phyloP scores from a whole-genome alignment of 2,113 vertebrate species.

The Bombycilla garrulus region DNA sequence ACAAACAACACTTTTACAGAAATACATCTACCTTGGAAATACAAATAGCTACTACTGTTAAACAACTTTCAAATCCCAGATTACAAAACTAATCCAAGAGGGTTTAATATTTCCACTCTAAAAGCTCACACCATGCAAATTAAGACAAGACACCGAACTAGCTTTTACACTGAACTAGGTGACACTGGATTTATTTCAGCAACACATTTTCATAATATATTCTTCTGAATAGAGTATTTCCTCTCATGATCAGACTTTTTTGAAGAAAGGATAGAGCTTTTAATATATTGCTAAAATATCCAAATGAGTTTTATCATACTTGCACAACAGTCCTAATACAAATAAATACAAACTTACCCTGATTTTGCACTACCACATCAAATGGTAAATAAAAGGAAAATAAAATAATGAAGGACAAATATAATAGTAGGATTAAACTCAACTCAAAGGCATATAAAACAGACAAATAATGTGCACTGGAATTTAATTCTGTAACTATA shows the following conservation, averaged over 20 bases:
- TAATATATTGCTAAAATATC: neutral
- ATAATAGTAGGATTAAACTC: conserved; percentile 61
- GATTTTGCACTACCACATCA: conserved; percentile 83
- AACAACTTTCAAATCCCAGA: neutral
- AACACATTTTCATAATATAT: neutral
- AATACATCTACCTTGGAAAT: neutral
- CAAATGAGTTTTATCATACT: neutral
- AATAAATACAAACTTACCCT: conserved; percentile 81
- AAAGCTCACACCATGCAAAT: neutral
- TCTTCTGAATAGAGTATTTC: neutral
- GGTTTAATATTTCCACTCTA: neutral
- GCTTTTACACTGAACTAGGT: neutral
- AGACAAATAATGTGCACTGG: neutral
- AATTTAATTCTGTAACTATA: neutral
- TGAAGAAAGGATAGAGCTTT: neutral
- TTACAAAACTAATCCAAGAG: neutral
- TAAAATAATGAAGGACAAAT: conserved; percentile 49
- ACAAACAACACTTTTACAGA: neutral
- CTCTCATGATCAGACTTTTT: neutral
- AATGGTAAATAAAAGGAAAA: conserved; percentile 65
- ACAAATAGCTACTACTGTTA: neutral
- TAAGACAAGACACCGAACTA: neutral
- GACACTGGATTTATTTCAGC: conserved; percentile 2
- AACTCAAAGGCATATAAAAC: conserved; percentile 46
- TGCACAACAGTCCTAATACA: neutral